phyloP scores from a whole-genome alignment of 1,140 invertebrate species.

The Drosophila lowei region DNA sequence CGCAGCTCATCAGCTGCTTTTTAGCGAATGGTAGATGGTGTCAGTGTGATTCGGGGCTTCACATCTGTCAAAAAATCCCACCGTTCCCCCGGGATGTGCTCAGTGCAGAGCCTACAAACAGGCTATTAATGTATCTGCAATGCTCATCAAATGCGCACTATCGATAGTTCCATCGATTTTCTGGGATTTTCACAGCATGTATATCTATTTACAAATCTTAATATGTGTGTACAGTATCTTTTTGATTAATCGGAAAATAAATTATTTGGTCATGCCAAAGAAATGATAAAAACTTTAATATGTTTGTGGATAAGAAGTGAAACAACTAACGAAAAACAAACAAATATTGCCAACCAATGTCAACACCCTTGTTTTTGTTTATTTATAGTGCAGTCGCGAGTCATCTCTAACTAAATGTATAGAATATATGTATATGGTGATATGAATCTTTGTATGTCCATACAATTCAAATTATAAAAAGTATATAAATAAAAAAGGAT shows the following conservation, averaged over 20 bases:
- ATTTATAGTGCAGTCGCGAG: not conserved
- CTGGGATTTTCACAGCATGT: slow-evolving; percentile 11
- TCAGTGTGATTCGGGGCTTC: no score
- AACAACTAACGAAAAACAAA: not conserved
- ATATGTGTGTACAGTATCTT: slow-evolving; percentile 8
- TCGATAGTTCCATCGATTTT: no score
- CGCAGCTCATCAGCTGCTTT: no score
- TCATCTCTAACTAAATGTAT: not conserved
- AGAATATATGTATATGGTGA: not conserved
- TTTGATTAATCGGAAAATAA: slow-evolving; percentile 4
- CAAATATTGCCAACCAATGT: no score
- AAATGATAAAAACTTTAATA: slow-evolving; percentile 4
- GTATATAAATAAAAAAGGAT: not conserved
- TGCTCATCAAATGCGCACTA: no score
- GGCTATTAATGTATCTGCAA: no score
- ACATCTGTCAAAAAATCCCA: not conserved
- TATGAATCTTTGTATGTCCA: slow-evolving; percentile 19
- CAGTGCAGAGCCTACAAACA: no score
- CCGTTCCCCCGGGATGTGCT: not conserved
- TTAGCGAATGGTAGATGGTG: no score
- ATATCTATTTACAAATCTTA: slow-evolving; percentile 40
- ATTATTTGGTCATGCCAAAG: slow-evolving; percentile 13
- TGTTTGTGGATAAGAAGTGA: no score
- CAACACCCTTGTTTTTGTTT: not conserved
- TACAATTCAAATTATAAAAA: not conserved